Percentiles rank a stretch among this genome's conserved stretches.
These are phyloP conservation scores for Amphiura filiformis DNA, from an alignment of 35 echinoderm and acorn worm genomes.

Conservation along the genomic window DNA sequence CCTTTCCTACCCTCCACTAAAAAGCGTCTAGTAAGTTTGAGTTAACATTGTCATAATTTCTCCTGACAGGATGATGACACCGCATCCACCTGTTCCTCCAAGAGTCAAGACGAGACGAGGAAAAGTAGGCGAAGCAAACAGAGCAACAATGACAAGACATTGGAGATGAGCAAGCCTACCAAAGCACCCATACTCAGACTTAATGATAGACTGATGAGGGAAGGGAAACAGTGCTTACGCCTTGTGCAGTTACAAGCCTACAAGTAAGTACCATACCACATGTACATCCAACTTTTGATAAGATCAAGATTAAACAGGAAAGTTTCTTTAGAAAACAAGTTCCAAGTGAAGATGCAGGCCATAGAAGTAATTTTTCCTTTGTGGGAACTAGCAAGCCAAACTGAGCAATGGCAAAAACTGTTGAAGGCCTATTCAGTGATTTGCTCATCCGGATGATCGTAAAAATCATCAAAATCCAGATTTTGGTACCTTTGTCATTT, in stretches of 20 bases:
- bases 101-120: neutral
- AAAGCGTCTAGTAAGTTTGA: too few species aligned
- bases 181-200: conserved; percentile 47
- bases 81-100: neutral
- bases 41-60: neutral
- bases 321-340: too few species aligned
- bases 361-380: too few species aligned
- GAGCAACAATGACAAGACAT: neutral
- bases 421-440: too few species aligned
- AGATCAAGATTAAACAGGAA: too few species aligned
- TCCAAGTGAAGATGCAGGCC: too few species aligned
- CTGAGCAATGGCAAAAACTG: too few species aligned
- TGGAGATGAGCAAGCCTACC: neutral
- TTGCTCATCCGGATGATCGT: too few species aligned
- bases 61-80: neutral
- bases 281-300: neutral
- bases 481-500: too few species aligned
- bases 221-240: conserved; percentile 71
- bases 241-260: conserved; percentile 89
- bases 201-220: conserved; percentile 76
- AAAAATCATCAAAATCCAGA: too few species aligned
- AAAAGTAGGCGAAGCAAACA: neutral
- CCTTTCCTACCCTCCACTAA: too few species aligned
- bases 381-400: too few species aligned
- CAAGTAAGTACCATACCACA: conserved; percentile 56